Conservation (phyloP, 2,797 vertebrate genomes). For the Enteromius trimaculatus region DNA sequence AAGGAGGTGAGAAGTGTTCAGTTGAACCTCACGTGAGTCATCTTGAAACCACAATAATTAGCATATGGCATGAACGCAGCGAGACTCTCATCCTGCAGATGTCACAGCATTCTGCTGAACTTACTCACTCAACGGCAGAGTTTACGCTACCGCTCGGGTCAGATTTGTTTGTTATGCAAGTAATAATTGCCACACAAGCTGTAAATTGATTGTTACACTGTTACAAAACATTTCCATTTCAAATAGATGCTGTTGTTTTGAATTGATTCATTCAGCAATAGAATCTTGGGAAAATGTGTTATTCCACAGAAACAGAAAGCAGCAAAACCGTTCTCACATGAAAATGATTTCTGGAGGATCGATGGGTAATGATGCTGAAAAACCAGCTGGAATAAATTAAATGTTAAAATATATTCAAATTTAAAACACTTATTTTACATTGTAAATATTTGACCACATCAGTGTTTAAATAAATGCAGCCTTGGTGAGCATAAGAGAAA, state of each 20-base stretch:
- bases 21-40: too few relatives aligned
- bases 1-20: too few relatives aligned
- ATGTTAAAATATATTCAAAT: not conserved
- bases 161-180: not conserved
- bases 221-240: not conserved
- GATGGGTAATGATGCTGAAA: not conserved
- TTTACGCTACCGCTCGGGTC: not conserved
- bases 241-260: too few relatives aligned
- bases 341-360: too few relatives aligned
- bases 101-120: not conserved
- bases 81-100: not conserved
- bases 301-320: too few relatives aligned
- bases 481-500: not conserved
- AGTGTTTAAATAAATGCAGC: not conserved
- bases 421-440: not conserved
- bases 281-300: too few relatives aligned
- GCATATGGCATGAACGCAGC: too few relatives aligned
- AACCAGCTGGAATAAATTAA: not conserved
- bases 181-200: too few relatives aligned
- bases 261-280: too few relatives aligned
- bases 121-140: not conserved
- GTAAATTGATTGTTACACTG: too few relatives aligned
- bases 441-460: not conserved
- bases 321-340: too few relatives aligned
- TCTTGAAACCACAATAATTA: too few relatives aligned